Base-by-base conservation (phyloP, 2,113 vertebrate species). In the Cariama cristata region DNA sequence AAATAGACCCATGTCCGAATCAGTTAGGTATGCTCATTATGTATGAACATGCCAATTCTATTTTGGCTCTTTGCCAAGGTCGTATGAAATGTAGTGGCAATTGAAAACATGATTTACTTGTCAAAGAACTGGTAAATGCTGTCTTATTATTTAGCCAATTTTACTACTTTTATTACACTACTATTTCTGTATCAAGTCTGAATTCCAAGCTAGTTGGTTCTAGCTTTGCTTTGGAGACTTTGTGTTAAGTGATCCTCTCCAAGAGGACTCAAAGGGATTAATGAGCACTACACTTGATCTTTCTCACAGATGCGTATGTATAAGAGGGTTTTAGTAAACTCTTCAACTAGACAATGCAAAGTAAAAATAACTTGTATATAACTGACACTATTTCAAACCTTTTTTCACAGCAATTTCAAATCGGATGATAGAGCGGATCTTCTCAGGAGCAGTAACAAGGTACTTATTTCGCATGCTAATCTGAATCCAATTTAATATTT, bases 381-480 rank as follows among this genome's bases (percentile, higher is more conserved):
- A n/a, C 1, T 91, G 52, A 92, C n/a, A 2, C 15, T 53, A 9
- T 74, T 93, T 87, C 63, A 63, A 91, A 93, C 30, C 58, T 79
- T 86, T 89, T 83, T 94, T 88, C 84, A 79, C 96, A 99, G 99
- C 99, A 73, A 98, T 99, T 72, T 99, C 99, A 38, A 97, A 92
- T 35, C 98, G 98, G 97, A 99, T 99, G 98, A 99, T 99, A 52
- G 99, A 99, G 84, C 98, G 99, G 77, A 98, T 99, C 93, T 99
- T 99, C 97, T 99, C 99, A 3, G 99, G 99, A 87, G 99, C 99
- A 10, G 99, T 99, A 71, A 99, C 99, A 16, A 98, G 99, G 99
- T 99, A 96, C 62, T 77, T 77, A 6, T 4, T 92, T 79, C 86
- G 10, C 87, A 63, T 60, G 33, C 52, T 87, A 19, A 40, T 64